Base-by-base conservation (phyloP, 2,797 vertebrate genomes). In the Phoxinus dragarum region DNA sequence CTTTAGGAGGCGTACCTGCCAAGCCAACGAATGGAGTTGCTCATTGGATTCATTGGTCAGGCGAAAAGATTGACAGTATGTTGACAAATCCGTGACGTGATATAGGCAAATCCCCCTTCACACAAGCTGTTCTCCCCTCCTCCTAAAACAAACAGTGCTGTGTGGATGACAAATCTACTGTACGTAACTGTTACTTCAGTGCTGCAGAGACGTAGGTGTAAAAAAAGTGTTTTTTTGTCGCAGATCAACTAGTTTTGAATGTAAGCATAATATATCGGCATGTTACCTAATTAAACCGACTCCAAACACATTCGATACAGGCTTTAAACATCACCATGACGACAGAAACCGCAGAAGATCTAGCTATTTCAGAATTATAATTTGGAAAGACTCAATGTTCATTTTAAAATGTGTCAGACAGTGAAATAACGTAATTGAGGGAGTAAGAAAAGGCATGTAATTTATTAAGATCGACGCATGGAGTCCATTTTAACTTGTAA, bases 31-130 rank as follows among this genome's bases (percentile, higher is more conserved):
- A 7, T 4, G 17, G 34, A 88, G 84, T 88, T 91, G 91, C 92
- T 95, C 94, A 95, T 96, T 95, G 93, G 92, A 93, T 92, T 94
- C 81, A 96, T 96, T 96, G 95, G 95, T 91, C 90, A 92, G 92
- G 3, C 91, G 90, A 47, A 88, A 67, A 91, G 0, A 94, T 93
- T 84, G 91, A 91, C 0, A 91, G 91, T 92, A 90, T 80, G 92
- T 91, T 38, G 54, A 27, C 88, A 42, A 89, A 88, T 88, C 68
- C 47, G 34, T 31, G 73, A 40, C 17, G 17, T 31, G 17, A 17
- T 11, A 42, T 4, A 40, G 56, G 66, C 80, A 76, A 84, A 84
- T 82, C 86, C 66, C 80, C 75, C 42, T 11, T 21, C 44, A 49
- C 36, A 66, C 93, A 64, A 86, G 66, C 91, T 88, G 38, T 91